phyloP scores from a whole-genome alignment of 35 echinoderm and acorn worm genomes.

The Acanthaster planci region DNA sequence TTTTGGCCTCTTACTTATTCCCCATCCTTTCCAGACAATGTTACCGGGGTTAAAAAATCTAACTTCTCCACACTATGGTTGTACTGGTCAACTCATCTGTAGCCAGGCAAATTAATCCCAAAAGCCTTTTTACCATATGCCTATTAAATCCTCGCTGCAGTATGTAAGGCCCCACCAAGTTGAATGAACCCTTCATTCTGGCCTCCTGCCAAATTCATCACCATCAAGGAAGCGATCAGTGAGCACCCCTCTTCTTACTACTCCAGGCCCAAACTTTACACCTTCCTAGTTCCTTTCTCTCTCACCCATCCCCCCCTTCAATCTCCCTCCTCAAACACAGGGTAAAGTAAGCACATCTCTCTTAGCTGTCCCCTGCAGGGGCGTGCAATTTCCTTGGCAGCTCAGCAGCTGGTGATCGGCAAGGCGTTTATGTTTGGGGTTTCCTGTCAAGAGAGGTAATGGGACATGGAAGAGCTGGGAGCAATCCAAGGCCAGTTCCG shows the following conservation, averaged over 20 bases:
- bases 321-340: not conserved
- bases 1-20: too few species aligned
- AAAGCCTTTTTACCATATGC: too few species aligned
- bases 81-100: too few species aligned
- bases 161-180: too few species aligned
- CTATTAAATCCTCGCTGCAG: too few species aligned
- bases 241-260: not conserved
- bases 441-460: conserved; percentile 22
- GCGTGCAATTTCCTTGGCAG: not conserved
- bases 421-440: conserved; percentile 24
- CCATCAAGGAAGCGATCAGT: not conserved
- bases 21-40: too few species aligned
- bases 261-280: not conserved
- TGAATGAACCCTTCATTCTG: not conserved
- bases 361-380: not conserved
- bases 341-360: conserved; percentile 3
- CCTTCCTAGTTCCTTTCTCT: not conserved
- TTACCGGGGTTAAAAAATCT: too few species aligned
- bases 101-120: too few species aligned
- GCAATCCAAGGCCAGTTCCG: not conserved
- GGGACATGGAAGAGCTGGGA: not conserved
- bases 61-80: too few species aligned
- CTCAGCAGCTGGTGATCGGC: conserved; percentile 1
- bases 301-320: not conserved
- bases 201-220: not conserved